Conservation (phyloP, 2,888 invertebrate species). For the Minunthozetes semirufus region DNA sequence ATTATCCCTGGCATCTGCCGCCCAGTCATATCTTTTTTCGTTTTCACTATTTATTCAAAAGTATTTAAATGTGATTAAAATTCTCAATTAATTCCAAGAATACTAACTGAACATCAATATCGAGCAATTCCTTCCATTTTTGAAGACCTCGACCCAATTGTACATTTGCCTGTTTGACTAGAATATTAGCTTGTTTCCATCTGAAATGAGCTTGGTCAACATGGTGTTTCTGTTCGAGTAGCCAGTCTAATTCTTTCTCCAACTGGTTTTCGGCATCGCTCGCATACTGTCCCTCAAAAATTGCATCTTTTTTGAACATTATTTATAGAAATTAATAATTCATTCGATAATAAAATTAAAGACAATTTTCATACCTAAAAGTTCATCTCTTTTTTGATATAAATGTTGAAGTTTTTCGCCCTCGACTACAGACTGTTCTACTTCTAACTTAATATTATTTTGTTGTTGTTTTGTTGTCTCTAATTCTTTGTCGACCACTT, state of each 20-base stretch:
- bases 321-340: background rate
- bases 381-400: constrained; percentile 51
- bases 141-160: constrained; percentile 52
- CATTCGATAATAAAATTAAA: background rate
- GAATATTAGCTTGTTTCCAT: constrained; percentile 50
- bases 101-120: constrained; percentile 47
- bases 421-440: constrained; percentile 41
- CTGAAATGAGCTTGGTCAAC: constrained; percentile 53
- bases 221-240: constrained; percentile 51
- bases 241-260: constrained; percentile 51
- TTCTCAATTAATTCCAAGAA: constrained; percentile 7
- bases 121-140: constrained; percentile 50
- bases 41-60: constrained; percentile 46
- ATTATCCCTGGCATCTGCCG: constrained; percentile 54
- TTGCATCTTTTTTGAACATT: constrained; percentile 46
- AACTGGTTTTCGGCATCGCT: constrained; percentile 52
- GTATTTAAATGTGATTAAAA: constrained; percentile 6
- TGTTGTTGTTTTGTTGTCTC: constrained; percentile 41
- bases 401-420: constrained; percentile 49
- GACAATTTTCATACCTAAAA: constrained; percentile 48
- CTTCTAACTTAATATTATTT: constrained; percentile 42
- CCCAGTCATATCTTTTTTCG: constrained; percentile 50
- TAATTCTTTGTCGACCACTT: constrained; percentile 43
- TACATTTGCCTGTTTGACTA: constrained; percentile 52
- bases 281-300: constrained; percentile 54